Evolutionary conservation across 2,797 vertebrate species (phyloP).

Genomic region (Crenichthys baileyi): DNA sequence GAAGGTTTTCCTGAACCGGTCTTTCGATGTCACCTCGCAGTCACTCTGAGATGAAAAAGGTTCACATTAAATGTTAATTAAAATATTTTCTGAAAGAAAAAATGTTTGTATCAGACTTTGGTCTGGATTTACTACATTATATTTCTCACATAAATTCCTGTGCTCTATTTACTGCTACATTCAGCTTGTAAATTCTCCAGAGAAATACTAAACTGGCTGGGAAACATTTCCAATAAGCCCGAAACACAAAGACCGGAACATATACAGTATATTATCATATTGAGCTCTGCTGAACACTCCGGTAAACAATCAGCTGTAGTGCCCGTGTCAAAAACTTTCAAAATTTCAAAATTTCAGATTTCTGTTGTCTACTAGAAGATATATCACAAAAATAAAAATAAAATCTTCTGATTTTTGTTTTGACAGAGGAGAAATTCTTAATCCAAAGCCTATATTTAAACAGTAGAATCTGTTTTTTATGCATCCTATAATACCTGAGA

Average conservation of each 20-base stretch:
- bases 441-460: no score
- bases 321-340: background rate
- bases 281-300: background rate
- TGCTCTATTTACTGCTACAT: conserved; percentile 4
- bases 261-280: background rate
- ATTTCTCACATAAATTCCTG: conserved; percentile 1
- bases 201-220: background rate
- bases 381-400: background rate
- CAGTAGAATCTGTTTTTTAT: background rate
- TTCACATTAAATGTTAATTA: conserved; percentile 12
- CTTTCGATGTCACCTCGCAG: conserved; percentile 8
- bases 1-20: background rate
- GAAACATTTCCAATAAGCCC: background rate
- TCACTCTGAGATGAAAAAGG: background rate
- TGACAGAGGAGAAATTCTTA: background rate
- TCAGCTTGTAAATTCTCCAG: background rate
- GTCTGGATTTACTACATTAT: background rate
- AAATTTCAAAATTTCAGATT: background rate
- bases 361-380: background rate
- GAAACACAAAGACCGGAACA: background rate
- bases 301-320: background rate
- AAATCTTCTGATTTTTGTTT: background rate
- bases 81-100: conserved; percentile 8
- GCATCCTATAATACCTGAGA: background rate
- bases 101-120: conserved; percentile 1